These are phyloP conservation scores for Diadumene lineata DNA, from an alignment of 92 coral and sea anemone genomes.

Conservation along the genomic window DNA sequence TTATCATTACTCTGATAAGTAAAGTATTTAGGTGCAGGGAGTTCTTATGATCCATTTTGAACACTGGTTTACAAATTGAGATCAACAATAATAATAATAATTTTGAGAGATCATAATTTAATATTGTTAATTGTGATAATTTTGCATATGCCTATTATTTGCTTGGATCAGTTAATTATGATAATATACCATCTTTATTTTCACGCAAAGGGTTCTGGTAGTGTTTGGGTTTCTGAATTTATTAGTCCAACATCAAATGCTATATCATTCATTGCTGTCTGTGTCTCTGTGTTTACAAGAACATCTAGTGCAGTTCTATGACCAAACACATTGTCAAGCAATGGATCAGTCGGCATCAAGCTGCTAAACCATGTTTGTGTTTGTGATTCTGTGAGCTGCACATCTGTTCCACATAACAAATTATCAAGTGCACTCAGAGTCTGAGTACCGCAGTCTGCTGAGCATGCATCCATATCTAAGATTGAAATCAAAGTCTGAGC, in stretches of 20 bases:
- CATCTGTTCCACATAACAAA: constrained; percentile 52
- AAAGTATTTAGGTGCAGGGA: no score
- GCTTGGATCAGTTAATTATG: no score
- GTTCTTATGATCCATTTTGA: no score
- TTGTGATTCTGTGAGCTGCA: constrained; percentile 77
- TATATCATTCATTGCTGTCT: constrained; percentile 70
- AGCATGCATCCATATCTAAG: constrained; percentile 71
- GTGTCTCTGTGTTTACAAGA: constrained; percentile 79
- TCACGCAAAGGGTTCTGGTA: constrained; percentile 58
- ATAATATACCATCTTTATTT: constrained; percentile 16
- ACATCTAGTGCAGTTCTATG: constrained; percentile 59
- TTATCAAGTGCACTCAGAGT: constrained; percentile 70
- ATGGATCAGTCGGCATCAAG: constrained; percentile 39
- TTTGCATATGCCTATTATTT: constrained; percentile 66
- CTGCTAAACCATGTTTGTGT: constrained; percentile 83
- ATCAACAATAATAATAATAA: no score
- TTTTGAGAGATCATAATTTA: no score
- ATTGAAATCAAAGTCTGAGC: constrained; percentile 88
- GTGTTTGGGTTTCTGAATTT: constrained; percentile 88
- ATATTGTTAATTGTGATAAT: no score
- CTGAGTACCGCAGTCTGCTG: constrained; percentile 79
- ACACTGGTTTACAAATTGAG: no score
- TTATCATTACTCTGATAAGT: no score
- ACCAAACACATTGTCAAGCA: constrained; percentile 19
- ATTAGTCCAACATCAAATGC: constrained; percentile 65